phyloP scores from a whole-genome alignment of 2,888 invertebrate genomes.

The Urechis unicinctus region DNA sequence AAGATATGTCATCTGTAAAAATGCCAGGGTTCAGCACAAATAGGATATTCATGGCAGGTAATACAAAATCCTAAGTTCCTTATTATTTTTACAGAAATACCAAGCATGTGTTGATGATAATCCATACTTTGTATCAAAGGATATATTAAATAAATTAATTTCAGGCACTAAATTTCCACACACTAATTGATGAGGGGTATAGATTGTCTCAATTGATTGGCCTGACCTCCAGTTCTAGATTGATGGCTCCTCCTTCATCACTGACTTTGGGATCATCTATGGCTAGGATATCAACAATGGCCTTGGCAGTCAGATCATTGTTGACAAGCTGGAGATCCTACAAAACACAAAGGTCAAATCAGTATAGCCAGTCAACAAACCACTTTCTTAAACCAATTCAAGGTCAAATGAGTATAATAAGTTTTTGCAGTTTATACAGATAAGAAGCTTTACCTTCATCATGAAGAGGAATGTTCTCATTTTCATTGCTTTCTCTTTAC shows the following conservation, averaged over 20 bases:
- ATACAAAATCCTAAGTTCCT: not conserved
- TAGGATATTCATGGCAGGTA: too few species aligned
- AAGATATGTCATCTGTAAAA: slow-evolving; percentile 45
- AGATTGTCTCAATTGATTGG: too few species aligned
- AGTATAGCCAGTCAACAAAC: not conserved
- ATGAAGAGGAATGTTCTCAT: slow-evolving; percentile 47
- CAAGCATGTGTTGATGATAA: too few species aligned
- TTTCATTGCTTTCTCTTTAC: slow-evolving; percentile 30
- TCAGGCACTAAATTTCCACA: too few species aligned
- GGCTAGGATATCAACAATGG: slow-evolving; percentile 38
- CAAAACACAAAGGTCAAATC: not conserved
- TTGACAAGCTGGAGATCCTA: slow-evolving; percentile 47
- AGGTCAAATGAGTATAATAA: too few species aligned
- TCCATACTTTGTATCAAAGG: too few species aligned
- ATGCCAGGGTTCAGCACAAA: too few species aligned
- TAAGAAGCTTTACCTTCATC: slow-evolving; percentile 44
- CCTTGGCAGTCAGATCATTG: slow-evolving; percentile 39
- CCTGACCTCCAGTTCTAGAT: slow-evolving; percentile 46
- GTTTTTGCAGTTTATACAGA: too few species aligned
- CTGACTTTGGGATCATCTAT: slow-evolving; percentile 43
- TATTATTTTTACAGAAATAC: not conserved
- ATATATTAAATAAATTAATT: too few species aligned
- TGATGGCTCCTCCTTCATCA: slow-evolving; percentile 42
- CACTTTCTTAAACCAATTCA: not conserved
- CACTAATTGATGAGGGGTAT: too few species aligned